These are phyloP conservation scores for Scytalopus superciliaris DNA, from an alignment of 2,113 vertebrate species.

Conservation along the genomic window DNA sequence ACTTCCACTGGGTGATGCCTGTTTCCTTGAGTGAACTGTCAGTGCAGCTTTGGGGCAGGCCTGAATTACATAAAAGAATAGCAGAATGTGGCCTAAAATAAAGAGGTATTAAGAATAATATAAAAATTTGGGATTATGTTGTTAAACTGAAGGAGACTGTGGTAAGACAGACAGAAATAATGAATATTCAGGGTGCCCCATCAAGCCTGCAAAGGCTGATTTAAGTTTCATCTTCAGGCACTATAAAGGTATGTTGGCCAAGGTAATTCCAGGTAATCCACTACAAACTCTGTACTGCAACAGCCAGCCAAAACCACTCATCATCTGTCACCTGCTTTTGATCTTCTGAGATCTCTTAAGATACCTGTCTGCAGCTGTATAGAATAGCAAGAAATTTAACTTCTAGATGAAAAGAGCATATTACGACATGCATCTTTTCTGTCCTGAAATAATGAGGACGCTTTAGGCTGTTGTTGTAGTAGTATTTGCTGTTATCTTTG, in stretches of 20 bases:
- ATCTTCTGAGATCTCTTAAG: background rate
- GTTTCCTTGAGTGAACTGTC: background rate
- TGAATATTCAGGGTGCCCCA: background rate
- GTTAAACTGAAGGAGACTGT: background rate
- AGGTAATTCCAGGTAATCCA: background rate
- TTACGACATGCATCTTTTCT: background rate
- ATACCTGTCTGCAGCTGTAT: background rate
- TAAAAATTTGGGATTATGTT: background rate
- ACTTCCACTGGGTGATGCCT: background rate
- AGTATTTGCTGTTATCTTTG: background rate
- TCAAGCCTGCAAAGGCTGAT: background rate
- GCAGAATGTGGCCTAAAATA: background rate
- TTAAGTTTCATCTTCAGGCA: background rate
- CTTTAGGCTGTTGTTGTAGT: background rate
- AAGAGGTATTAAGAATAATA: background rate
- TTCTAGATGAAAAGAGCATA: background rate
- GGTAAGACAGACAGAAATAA: background rate
- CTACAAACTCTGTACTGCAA: background rate
- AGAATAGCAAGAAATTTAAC: background rate
- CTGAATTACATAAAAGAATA: fast-evolving
- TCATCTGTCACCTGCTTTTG: background rate
- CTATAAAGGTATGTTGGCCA: background rate
- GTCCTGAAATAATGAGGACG: background rate
- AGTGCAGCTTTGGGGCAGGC: background rate
- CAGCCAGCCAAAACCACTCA: background rate